These are phyloP conservation scores for Gambelia wislizenii DNA, from an alignment of 2,797 vertebrate species.

Conservation along the genomic window DNA sequence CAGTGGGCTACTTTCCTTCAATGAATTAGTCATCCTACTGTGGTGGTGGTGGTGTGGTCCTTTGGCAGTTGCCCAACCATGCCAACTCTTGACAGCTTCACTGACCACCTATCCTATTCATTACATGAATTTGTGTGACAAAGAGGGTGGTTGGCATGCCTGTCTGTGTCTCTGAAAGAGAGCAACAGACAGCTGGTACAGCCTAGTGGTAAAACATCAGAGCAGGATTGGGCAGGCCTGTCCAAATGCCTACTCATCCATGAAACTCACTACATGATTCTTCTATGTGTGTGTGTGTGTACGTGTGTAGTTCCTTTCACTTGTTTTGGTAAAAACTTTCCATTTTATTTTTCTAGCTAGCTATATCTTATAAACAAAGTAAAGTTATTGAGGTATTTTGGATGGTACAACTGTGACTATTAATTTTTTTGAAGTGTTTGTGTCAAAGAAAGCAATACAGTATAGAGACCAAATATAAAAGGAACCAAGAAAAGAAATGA, in stretches of 20 bases:
- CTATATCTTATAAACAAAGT: not conserved
- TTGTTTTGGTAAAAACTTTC: not conserved
- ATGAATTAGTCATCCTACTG: not conserved
- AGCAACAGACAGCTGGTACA: not conserved
- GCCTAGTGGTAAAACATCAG: not conserved
- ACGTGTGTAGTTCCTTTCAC: not conserved
- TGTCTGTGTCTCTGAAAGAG: not conserved
- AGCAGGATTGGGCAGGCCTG: not conserved
- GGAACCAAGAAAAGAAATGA: too few relatives aligned
- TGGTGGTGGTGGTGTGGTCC: not conserved
- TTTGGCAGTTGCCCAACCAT: not conserved
- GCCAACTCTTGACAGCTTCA: not conserved
- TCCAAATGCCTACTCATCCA: not conserved
- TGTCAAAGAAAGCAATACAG: too few relatives aligned
- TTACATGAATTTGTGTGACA: not conserved
- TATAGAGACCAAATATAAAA: too few relatives aligned
- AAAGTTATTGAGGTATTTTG: not conserved
- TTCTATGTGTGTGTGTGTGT: not conserved
- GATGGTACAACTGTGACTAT: conserved; percentile 2
- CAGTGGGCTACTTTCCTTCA: not conserved
- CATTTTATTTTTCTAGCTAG: fast-evolving
- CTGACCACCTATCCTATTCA: not conserved
- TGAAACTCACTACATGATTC: not conserved
- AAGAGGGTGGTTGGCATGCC: too few relatives aligned
- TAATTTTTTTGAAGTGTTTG: not conserved